These are phyloP conservation scores for Amiota communis DNA, from an alignment of 2,888 invertebrate species.

Conservation along the genomic window DNA sequence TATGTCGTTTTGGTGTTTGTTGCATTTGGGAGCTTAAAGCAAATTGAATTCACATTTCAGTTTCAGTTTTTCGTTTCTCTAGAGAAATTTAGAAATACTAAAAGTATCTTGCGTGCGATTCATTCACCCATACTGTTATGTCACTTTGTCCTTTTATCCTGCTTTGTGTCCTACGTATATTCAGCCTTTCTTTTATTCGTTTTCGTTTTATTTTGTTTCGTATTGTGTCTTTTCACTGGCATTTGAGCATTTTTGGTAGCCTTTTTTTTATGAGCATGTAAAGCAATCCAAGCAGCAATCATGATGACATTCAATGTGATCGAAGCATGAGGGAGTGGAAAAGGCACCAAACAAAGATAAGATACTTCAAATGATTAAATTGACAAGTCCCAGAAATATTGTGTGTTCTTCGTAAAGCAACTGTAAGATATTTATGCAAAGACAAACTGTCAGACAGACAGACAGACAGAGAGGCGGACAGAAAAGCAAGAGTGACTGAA, in stretches of 20 bases:
- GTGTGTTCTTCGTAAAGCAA: background rate
- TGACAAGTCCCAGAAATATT: slow-evolving; percentile 9
- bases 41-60: slow-evolving; percentile 14
- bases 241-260: slow-evolving; percentile 2
- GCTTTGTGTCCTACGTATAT: background rate
- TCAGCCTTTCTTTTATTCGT: background rate
- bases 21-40: slow-evolving; percentile 30
- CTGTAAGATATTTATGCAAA: background rate
- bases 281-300: slow-evolving; percentile 30
- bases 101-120: background rate
- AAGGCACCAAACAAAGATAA: background rate
- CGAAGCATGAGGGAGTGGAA: background rate
- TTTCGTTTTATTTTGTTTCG: background rate
- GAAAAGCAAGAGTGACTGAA: background rate
- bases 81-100: slow-evolving; percentile 58
- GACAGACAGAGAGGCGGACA: background rate
- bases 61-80: slow-evolving; percentile 36
- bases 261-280: slow-evolving; percentile 17
- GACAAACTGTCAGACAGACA: background rate
- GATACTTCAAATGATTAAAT: slow-evolving; percentile 25
- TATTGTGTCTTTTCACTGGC: background rate
- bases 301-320: slow-evolving; percentile 17
- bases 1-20: background rate
- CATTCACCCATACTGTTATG: background rate
- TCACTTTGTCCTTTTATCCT: background rate